phyloP scores from a whole-genome alignment of 2,797 vertebrate genomes.

The Columba guinea region DNA sequence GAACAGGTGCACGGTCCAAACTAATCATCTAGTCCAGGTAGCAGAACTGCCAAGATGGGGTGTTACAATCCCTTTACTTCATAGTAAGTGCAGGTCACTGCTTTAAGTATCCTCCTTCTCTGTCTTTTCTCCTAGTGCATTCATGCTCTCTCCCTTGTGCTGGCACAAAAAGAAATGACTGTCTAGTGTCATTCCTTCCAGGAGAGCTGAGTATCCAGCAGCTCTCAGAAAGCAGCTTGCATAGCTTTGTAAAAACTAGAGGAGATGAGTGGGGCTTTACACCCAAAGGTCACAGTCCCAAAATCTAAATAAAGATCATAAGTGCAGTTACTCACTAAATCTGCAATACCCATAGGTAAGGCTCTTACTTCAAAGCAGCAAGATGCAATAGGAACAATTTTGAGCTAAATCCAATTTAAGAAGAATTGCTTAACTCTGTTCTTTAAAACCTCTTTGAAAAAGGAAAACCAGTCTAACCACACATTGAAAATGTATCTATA shows the following conservation, averaged over 20 bases:
- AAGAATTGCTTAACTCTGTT: not conserved
- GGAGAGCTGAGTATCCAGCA: not conserved
- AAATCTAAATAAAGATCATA: slow-evolving; percentile 19
- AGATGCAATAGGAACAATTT: not conserved
- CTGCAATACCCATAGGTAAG: not conserved
- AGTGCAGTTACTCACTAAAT: not conserved
- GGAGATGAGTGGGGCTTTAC: not conserved
- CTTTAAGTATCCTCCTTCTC: not conserved
- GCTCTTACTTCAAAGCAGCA: slow-evolving; percentile 1
- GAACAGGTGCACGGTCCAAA: not conserved
- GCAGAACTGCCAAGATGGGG: not conserved
- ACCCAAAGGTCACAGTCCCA: not conserved
- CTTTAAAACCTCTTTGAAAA: not conserved
- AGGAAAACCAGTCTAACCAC: not conserved
- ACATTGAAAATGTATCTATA: not conserved
- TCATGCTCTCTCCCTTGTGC: not conserved
- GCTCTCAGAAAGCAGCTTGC: not conserved
- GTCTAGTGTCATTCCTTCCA: not conserved
- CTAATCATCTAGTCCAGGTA: not conserved
- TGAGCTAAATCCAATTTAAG: not conserved
- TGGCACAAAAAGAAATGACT: not conserved
- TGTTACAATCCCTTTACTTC: not conserved
- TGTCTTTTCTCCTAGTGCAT: not conserved
- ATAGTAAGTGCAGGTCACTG: not conserved
- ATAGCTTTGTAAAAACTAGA: not conserved